Conservation (phyloP, 2,113 vertebrate species). For the Daubentonia madagascariensis region DNA sequence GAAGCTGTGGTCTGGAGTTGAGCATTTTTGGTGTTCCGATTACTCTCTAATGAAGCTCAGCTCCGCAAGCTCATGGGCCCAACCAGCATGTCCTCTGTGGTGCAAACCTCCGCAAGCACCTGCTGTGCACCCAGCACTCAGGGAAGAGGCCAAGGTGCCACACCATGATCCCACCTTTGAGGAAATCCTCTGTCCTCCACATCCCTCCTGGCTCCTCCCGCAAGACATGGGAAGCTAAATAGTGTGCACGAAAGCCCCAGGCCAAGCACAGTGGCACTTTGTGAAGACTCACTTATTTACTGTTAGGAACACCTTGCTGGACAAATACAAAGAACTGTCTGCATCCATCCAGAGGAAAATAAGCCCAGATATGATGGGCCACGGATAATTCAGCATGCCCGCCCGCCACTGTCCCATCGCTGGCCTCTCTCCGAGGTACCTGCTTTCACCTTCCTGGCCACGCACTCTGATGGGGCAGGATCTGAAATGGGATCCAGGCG, state of each 20-base stretch:
- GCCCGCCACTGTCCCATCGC: neutral
- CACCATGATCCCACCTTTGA: fast-evolving
- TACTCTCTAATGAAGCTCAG: neutral
- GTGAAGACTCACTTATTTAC: neutral
- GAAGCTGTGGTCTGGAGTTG: neutral
- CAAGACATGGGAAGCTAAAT: neutral
- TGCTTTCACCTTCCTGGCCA: neutral
- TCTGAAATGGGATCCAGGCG: neutral
- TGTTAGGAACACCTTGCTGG: neutral
- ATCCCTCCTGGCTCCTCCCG: neutral
- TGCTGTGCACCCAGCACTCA: neutral
- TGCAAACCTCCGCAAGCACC: neutral
- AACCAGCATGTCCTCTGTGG: neutral
- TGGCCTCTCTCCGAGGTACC: neutral
- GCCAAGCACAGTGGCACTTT: neutral
- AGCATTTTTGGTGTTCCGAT: neutral
- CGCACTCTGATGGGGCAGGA: neutral
- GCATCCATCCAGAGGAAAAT: neutral
- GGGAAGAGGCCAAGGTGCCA: neutral
- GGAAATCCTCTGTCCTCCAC: neutral
- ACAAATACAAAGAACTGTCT: neutral
- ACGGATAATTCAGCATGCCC: neutral
- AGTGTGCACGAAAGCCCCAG: neutral
- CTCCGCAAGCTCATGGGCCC: neutral
- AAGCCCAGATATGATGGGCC: fast-evolving